A percentile compares a stretch with the other conserved stretches of the same genome.
Conservation (phyloP, 23 tunicate species). For the Halocynthia roretzi region DNA sequence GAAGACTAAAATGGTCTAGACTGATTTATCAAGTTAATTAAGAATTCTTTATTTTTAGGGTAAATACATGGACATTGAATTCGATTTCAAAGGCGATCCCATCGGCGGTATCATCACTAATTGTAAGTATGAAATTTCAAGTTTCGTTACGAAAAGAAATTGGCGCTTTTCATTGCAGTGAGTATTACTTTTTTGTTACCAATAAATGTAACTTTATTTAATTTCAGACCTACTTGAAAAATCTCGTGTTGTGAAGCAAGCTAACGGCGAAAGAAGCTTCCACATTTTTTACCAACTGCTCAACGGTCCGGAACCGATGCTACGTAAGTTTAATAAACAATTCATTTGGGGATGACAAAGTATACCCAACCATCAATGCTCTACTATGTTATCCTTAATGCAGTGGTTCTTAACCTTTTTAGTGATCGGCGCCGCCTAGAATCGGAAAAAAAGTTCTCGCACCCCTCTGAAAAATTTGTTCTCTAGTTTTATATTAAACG, state of each 20-base stretch:
- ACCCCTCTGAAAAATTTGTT: too few relatives aligned
- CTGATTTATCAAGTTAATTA: too few relatives aligned
- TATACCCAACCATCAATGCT: too few relatives aligned
- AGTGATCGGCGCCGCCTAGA: too few relatives aligned
- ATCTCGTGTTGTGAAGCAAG: conserved; percentile 82
- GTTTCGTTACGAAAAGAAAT: neutral
- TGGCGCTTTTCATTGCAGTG: neutral
- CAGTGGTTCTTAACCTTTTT: too few relatives aligned
- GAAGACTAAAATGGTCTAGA: too few relatives aligned
- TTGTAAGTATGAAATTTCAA: conserved; percentile 54
- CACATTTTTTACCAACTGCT: conserved; percentile 87
- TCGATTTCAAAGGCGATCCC: conserved; percentile 96
- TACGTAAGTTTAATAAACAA: neutral
- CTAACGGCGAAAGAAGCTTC: conserved; percentile 81
- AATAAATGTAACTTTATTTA: neutral
- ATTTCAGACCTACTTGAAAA: conserved; percentile 85
- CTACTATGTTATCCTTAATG: too few relatives aligned
- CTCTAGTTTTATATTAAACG: too few relatives aligned
- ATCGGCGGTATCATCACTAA: conserved; percentile 85
- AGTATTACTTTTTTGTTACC: neutral
- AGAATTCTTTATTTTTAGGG: conserved; percentile 41
- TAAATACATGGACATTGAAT: conserved; percentile 98
- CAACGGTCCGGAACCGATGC: conserved; percentile 46
- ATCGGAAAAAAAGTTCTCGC: too few relatives aligned
- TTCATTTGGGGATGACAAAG: too few relatives aligned